Conservation (phyloP, 2,797 vertebrate species). For the Onychomys leucogaster region DNA sequence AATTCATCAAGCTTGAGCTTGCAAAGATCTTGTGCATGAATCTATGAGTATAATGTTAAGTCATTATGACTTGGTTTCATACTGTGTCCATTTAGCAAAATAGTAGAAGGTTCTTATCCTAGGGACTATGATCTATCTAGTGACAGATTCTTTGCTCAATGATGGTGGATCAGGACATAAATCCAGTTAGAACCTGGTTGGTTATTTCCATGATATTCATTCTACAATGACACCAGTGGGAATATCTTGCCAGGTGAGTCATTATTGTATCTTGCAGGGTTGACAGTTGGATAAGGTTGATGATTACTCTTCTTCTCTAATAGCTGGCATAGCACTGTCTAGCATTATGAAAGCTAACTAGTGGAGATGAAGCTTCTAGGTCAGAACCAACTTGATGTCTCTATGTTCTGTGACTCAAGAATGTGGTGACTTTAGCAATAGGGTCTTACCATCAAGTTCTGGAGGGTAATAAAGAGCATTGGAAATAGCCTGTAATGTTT, state of each 20-base stretch:
- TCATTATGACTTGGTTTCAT: background rate
- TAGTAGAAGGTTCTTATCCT: background rate
- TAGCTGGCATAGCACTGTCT: background rate
- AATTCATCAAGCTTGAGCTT: background rate
- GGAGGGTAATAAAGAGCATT: background rate
- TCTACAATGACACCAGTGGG: background rate
- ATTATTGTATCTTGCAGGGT: background rate
- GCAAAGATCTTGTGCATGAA: background rate
- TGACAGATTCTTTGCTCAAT: background rate
- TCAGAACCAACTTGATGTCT: background rate
- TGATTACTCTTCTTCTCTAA: background rate
- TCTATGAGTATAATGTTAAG: background rate
- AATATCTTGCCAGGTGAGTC: background rate
- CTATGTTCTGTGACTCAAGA: background rate
- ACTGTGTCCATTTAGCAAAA: background rate
- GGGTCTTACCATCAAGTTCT: background rate
- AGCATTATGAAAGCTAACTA: background rate
- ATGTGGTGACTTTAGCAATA: background rate
- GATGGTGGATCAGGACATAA: background rate
- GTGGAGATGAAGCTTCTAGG: background rate
- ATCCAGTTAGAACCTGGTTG: background rate
- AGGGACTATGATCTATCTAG: background rate
- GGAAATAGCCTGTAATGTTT: background rate
- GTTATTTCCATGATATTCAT: background rate
- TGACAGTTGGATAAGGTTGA: background rate